phyloP scores from a whole-genome alignment of 2,113 vertebrate genomes.

The Thermophis baileyi region DNA sequence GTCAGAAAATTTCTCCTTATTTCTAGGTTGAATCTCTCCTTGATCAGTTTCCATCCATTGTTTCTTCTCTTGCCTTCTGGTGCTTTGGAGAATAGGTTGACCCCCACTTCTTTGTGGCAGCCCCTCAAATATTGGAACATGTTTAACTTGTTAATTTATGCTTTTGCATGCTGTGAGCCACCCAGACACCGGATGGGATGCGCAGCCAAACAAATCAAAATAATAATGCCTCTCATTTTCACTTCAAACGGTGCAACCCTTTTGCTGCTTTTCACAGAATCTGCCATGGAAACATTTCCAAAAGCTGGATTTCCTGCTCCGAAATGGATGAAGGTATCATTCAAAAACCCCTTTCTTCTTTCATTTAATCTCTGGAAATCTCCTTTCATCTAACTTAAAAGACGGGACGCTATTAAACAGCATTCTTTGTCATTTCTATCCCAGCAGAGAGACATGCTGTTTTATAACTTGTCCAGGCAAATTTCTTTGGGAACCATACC shows the following conservation, averaged over 20 bases:
- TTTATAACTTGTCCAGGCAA: background rate
- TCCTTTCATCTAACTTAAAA: background rate
- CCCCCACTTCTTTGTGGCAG: background rate
- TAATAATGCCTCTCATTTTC: background rate
- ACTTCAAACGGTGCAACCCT: background rate
- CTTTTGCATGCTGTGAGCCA: background rate
- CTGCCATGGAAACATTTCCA: background rate
- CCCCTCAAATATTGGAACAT: background rate
- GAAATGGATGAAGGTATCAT: background rate
- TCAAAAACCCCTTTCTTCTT: background rate
- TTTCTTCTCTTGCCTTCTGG: too few relatives aligned
- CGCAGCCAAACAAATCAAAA: background rate
- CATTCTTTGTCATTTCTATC: background rate
- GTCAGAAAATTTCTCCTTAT: too few relatives aligned
- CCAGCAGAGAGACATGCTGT: background rate
- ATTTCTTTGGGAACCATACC: background rate
- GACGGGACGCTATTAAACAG: background rate
- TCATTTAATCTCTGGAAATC: background rate
- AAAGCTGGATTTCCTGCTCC: background rate
- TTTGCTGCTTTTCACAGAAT: background rate
- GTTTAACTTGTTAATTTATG: background rate
- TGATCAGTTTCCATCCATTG: too few relatives aligned
- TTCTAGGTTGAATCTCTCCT: too few relatives aligned
- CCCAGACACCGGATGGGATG: background rate
- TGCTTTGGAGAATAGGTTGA: background rate